Base-by-base conservation (phyloP, 2,113 vertebrate species). In the Gadus macrocephalus region DNA sequence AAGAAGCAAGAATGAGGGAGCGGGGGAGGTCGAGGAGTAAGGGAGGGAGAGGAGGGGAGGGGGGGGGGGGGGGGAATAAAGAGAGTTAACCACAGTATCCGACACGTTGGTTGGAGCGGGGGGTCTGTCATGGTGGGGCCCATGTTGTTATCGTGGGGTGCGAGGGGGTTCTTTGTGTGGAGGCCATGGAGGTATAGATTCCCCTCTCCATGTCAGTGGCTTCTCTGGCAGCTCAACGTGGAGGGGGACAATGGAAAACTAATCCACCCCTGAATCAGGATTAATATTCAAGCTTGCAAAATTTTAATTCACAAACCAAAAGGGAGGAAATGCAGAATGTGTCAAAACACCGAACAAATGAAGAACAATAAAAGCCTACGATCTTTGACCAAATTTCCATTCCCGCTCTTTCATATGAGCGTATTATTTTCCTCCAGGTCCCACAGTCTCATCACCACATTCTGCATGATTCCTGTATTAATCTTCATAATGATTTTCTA, bases 401-500 rank as follows among this genome's bases (percentile, higher is more conserved):
- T 73, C 72, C 9, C 63, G 76, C 75, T 80, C 78, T 87, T 81
- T 85, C 78, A 76, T 70, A 85, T 74, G 81, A 82, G 78, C 83
- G 67, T 72, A 81, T 90, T 89, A 78, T 90, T 89, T 58, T 58
- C 55, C 81, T 72, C 71, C 62, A 74, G 75, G 66, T 74, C 73
- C 78, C 72, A 76, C 80, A 71, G 70, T 74, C 80, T 77, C 84
- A 58, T 86, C 83, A 81, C 79, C 78, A 83, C 84, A 79, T 89
- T 85, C 83, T 78, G 64, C 77, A 81, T 83, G 81, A 87, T 91
- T 89, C 86, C 78, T 78, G 74, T 78, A 87, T 90, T 92, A 89
- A 90, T 91, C 88, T 90, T 89, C 81, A 83, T 91, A 91, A 91
- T 91, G 84, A 91, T 91, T 92, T 91, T 87, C 87, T 88, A 90